Evolutionary conservation across 2,797 vertebrate species (phyloP).

Genomic region (Ispidina lecontei): DNA sequence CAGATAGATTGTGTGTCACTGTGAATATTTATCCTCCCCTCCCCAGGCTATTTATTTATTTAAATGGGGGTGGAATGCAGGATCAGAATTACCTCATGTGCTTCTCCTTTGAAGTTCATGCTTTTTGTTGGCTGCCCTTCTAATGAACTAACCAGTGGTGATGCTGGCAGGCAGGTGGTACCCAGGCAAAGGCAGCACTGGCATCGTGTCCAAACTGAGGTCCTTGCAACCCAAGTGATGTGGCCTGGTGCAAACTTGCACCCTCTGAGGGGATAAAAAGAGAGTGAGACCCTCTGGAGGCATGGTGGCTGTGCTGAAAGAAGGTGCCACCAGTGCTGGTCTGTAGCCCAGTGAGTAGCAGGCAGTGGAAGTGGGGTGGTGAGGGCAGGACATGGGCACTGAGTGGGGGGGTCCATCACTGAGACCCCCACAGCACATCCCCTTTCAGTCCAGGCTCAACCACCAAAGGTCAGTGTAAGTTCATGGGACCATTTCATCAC

Average conservation of each 20-base stretch:
- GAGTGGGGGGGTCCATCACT: not conserved
- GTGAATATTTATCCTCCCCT: not conserved
- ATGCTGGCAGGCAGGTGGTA: accelerated
- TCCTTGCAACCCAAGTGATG: accelerated
- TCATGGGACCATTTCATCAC: conserved; percentile 16
- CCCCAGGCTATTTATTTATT: not conserved
- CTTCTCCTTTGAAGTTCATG: not conserved
- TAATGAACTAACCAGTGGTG: not conserved
- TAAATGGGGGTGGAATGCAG: not conserved
- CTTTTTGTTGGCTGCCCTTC: not conserved
- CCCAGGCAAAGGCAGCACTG: not conserved
- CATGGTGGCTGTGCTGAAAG: accelerated
- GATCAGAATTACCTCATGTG: not conserved
- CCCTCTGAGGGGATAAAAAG: not conserved
- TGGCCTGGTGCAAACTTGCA: accelerated
- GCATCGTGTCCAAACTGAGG: accelerated
- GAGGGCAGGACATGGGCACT: not conserved
- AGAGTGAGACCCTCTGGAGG: not conserved
- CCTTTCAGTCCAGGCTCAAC: not conserved
- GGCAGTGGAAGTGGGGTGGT: not conserved
- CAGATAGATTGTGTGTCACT: not conserved
- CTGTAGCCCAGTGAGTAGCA: not conserved
- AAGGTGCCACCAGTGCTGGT: not conserved
- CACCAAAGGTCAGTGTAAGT: conserved; percentile 44
- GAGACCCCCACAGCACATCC: not conserved